Evolutionary conservation across 2,113 vertebrate genomes (phyloP).

Genomic region (Manacus vitellinus): DNA sequence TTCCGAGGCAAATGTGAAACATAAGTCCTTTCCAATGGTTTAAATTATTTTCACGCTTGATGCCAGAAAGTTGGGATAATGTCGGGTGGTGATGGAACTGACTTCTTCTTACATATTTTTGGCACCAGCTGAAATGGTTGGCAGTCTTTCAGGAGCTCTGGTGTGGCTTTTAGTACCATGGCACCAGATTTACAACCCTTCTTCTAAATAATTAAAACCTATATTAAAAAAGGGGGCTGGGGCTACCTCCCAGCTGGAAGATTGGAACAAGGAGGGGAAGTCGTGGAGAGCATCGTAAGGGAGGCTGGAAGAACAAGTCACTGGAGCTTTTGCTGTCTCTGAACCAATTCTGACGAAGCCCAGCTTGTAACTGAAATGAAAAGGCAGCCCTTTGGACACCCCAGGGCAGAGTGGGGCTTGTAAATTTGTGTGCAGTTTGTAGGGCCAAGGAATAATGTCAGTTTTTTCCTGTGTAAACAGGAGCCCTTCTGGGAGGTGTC

Average conservation of each 20-base stretch:
- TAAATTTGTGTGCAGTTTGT: background rate
- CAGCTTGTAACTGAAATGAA: background rate
- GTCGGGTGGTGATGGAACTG: slow-evolving; percentile 46
- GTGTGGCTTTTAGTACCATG: slow-evolving; percentile 50
- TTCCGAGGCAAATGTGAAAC: slow-evolving; percentile 31
- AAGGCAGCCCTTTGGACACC: background rate
- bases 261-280: slow-evolving; percentile 17
- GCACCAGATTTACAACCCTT: slow-evolving; percentile 38
- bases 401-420: background rate
- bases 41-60: slow-evolving; percentile 34
- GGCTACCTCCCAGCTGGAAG: slow-evolving; percentile 52
- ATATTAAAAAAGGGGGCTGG: slow-evolving; percentile 25
- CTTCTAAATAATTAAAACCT: slow-evolving; percentile 61
- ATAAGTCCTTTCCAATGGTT: slow-evolving; percentile 34
- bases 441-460: background rate
- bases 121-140: background rate
- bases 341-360: background rate
- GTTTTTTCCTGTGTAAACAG: background rate
- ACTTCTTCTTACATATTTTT: slow-evolving; percentile 35
- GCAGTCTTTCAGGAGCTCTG: slow-evolving; percentile 19
- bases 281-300: background rate
- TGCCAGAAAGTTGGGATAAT: slow-evolving; percentile 38
- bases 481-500: background rate
- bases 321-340: background rate
- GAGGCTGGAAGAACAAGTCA: background rate